Conservation (phyloP, 2,888 invertebrate species). For the Lepas anatifera region DNA sequence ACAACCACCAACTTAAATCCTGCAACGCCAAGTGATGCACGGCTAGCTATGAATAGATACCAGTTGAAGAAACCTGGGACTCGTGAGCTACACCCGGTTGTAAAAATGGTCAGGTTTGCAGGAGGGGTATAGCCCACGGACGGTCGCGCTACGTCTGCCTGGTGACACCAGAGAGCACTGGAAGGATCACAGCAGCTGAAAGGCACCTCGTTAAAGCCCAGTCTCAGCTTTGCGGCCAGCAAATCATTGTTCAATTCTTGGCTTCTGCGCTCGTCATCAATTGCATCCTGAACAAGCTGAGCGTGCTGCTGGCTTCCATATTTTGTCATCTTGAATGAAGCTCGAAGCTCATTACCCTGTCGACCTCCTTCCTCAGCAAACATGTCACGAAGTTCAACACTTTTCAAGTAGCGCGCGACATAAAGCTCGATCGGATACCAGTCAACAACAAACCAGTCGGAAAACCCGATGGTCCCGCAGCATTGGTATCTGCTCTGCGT, state of each 20-base stretch:
- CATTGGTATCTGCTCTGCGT: background rate
- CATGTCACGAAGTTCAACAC: background rate
- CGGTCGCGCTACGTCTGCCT: background rate
- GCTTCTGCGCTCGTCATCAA: background rate
- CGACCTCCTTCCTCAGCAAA: background rate
- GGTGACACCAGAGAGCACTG: background rate
- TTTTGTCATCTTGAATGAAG: background rate
- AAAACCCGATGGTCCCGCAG: background rate
- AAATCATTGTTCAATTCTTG: background rate
- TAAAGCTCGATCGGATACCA: background rate
- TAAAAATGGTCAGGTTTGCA: background rate
- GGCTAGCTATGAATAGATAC: background rate
- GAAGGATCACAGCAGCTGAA: constrained; percentile 11
- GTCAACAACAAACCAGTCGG: constrained; percentile 9
- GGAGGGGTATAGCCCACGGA: background rate
- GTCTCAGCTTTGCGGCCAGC: background rate
- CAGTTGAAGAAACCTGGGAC: background rate
- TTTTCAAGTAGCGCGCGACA: background rate
- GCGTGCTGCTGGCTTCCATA: background rate
- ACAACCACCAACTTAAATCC: background rate
- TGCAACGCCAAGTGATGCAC: background rate
- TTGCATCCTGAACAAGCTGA: background rate
- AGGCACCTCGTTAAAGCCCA: constrained; percentile 9
- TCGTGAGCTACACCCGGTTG: background rate
- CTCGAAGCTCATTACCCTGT: background rate